Conservation (phyloP, 2,888 invertebrate species). For the Xestia rhomboidea region DNA sequence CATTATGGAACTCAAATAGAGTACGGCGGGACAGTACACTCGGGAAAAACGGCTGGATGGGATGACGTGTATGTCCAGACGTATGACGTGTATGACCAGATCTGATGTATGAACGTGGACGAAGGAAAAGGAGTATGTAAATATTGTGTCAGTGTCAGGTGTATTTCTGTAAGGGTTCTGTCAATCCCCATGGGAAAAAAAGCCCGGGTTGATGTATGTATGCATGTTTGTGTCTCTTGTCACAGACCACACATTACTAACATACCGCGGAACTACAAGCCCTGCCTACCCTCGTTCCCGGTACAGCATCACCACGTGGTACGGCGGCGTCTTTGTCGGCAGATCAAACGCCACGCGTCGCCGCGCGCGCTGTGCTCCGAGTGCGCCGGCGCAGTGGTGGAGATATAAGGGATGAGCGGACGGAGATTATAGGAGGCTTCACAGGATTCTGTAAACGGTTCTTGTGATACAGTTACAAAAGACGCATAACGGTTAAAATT, state of each 20-base stretch:
- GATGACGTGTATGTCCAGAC: too few species aligned
- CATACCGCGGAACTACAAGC: constrained; percentile 27
- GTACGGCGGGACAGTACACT: background rate
- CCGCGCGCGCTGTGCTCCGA: constrained; percentile 70
- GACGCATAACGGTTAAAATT: background rate
- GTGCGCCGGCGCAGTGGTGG: constrained; percentile 66
- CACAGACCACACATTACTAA: constrained; percentile 12
- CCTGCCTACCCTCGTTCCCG: constrained; percentile 46
- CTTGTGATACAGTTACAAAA: background rate
- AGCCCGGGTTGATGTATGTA: background rate
- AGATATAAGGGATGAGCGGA: constrained; percentile 51
- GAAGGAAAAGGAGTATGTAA: background rate
- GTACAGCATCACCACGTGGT: constrained; percentile 75
- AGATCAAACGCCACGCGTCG: constrained; percentile 84
- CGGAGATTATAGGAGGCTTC: constrained; percentile 34
- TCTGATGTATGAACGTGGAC: background rate
- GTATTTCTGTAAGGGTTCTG: background rate
- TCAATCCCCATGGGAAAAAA: background rate
- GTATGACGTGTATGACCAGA: too few species aligned
- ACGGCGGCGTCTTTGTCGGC: constrained; percentile 87
- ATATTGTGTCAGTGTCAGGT: too few species aligned
- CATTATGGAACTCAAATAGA: background rate
- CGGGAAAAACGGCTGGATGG: background rate
- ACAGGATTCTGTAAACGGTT: background rate
- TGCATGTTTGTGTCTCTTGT: background rate